Conservation (phyloP, 2,797 vertebrate species). For the Champsocephalus gunnari region DNA sequence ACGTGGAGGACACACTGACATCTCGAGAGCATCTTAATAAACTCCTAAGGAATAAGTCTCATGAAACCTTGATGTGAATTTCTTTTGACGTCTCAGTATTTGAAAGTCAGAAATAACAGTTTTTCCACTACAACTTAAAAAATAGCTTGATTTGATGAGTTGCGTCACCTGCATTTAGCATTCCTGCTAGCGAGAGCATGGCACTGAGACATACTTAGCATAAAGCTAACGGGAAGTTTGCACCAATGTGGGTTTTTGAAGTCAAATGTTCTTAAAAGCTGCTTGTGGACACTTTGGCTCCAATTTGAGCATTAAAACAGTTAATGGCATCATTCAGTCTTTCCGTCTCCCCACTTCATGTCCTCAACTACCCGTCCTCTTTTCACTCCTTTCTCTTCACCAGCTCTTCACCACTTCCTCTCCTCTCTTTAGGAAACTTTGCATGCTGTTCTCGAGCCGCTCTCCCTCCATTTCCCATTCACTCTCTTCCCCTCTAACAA, state of each 20-base stretch:
- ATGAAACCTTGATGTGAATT: background rate
- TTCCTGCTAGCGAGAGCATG: background rate
- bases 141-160: too few species aligned
- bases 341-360: slow-evolving; percentile 28
- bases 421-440: slow-evolving; percentile 55
- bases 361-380: slow-evolving; percentile 5
- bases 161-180: background rate
- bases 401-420: slow-evolving; percentile 36
- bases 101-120: too few species aligned
- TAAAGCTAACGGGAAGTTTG: background rate
- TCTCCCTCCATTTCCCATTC: slow-evolving; percentile 66
- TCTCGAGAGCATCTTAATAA: slow-evolving; percentile 24
- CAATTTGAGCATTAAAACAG: slow-evolving; percentile 18
- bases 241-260: background rate
- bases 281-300: background rate
- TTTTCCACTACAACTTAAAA: background rate
- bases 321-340: slow-evolving; percentile 33
- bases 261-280: background rate
- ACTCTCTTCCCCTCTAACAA: slow-evolving; percentile 66
- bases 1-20: slow-evolving; percentile 4
- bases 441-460: slow-evolving; percentile 57
- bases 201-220: background rate
- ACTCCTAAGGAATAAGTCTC: background rate
- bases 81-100: background rate
- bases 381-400: slow-evolving; percentile 21